phyloP scores from a whole-genome alignment of 2,113 vertebrate species.

The Oncorhynchus kisutch region DNA sequence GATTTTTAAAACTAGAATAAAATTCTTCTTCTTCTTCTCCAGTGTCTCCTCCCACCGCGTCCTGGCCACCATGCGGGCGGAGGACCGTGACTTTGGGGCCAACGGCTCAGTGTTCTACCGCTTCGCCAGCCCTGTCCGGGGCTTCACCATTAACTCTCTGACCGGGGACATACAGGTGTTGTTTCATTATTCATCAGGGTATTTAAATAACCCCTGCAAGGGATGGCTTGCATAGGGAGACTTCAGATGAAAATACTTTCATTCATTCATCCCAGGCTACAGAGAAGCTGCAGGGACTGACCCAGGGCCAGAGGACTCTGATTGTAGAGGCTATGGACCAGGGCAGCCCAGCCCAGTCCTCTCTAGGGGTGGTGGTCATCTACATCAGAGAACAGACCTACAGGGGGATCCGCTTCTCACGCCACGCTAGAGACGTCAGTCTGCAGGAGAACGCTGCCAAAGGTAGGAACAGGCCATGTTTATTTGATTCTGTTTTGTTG shows the following conservation, averaged over 20 bases:
- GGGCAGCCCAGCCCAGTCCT: constrained; percentile 87
- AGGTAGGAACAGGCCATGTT: constrained; percentile 68
- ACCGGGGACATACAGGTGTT: constrained; percentile 84
- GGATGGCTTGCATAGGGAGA: too few relatives aligned
- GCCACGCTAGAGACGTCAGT: constrained; percentile 78
- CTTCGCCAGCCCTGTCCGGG: constrained; percentile 77
- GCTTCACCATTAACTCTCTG: constrained; percentile 91
- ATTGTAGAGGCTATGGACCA: constrained; percentile 93
- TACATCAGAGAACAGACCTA: constrained; percentile 85
- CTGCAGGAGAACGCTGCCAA: constrained; percentile 86
- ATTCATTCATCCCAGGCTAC: constrained; percentile 55
- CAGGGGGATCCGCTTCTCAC: constrained; percentile 84
- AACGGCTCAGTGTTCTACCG: constrained; percentile 96
- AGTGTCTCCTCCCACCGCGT: constrained; percentile 64
- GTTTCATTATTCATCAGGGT: too few relatives aligned
- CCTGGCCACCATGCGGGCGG: constrained; percentile 87
- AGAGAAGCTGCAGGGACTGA: constrained; percentile 71
- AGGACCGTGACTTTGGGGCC: constrained; percentile 94
- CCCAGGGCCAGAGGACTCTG: constrained; percentile 82
- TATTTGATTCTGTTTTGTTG: too few relatives aligned
- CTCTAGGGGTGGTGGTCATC: constrained; percentile 89
- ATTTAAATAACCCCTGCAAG: too few relatives aligned
- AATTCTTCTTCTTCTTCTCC: too few relatives aligned
- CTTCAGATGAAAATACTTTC: too few relatives aligned
- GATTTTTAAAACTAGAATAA: too few relatives aligned